Evolutionary conservation across 2,113 vertebrate species (phyloP).

Genomic region (Callaeas wilsoni): DNA sequence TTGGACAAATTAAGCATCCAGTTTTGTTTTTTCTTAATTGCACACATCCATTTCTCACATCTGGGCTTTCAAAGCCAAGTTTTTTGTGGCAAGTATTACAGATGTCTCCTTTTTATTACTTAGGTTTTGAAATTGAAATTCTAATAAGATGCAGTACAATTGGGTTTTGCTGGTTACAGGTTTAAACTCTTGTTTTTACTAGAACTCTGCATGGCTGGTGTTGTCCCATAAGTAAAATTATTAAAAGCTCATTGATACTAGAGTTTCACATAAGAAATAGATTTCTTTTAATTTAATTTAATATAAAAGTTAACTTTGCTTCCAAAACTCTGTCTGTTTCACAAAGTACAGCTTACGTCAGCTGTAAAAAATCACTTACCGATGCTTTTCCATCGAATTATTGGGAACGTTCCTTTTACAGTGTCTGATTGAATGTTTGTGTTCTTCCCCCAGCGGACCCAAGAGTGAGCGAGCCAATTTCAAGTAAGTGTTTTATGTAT

Average conservation of each 20-base stretch:
- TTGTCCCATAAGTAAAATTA: not conserved
- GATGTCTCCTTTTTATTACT: not conserved
- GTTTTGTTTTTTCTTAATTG: slow-evolving; percentile 4
- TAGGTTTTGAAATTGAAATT: not conserved
- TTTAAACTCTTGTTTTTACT: not conserved
- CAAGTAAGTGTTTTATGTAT: slow-evolving; percentile 76
- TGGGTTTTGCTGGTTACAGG: not conserved
- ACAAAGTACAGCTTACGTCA: not conserved
- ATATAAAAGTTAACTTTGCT: not conserved
- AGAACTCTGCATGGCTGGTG: not conserved
- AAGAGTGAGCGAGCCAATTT: slow-evolving; percentile 86
- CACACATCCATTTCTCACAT: not conserved
- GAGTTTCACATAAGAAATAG: not conserved
- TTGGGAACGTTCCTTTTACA: not conserved
- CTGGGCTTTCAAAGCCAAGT: not conserved
- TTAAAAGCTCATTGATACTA: not conserved
- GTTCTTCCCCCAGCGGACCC: slow-evolving; percentile 84
- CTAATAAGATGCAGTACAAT: not conserved
- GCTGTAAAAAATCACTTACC: not conserved
- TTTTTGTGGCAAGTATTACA: not conserved
- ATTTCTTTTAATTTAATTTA: not conserved
- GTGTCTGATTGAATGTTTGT: slow-evolving; percentile 36
- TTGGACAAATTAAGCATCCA: not conserved
- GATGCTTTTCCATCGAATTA: not conserved
- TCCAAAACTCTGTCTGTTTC: slow-evolving; percentile 9